A percentile compares a stretch with the other conserved stretches of the same genome.
phyloP scores from a whole-genome alignment of 1,140 invertebrate genomes.

The Oreohelix idahoensis region DNA sequence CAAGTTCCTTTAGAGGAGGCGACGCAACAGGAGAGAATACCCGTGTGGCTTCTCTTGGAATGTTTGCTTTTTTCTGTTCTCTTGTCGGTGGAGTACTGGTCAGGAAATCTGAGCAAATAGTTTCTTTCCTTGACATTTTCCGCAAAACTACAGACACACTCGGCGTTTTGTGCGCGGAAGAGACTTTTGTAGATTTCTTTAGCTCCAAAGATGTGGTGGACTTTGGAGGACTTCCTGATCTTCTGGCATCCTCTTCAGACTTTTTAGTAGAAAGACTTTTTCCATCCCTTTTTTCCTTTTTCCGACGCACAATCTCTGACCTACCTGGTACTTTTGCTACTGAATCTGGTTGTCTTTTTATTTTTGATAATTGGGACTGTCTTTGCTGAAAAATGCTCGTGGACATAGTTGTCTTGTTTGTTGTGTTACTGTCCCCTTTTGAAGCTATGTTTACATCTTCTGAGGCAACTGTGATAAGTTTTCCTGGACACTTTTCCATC shows the following conservation, averaged over 20 bases:
- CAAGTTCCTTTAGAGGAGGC: background rate
- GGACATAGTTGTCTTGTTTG: background rate
- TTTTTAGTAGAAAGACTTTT: background rate
- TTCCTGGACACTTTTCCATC: background rate
- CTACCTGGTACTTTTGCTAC: background rate
- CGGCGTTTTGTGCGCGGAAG: background rate
- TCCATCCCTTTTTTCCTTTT: background rate
- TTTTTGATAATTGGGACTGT: background rate
- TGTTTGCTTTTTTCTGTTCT: background rate
- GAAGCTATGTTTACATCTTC: background rate
- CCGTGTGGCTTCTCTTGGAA: background rate
- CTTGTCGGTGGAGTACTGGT: background rate
- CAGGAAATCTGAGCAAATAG: background rate
- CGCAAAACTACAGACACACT: background rate
- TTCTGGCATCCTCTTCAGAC: background rate
- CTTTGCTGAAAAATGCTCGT: background rate
- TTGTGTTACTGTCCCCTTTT: background rate
- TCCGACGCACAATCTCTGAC: background rate
- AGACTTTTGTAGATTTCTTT: background rate
- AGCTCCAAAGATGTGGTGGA: background rate
- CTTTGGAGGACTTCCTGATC: background rate
- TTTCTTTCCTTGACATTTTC: slow-evolving; percentile 13
- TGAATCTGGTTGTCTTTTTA: background rate
- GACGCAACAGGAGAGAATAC: background rate
- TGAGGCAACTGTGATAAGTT: background rate